phyloP scores from a whole-genome alignment of 2,888 invertebrate species.

The Coelinius sp. region DNA sequence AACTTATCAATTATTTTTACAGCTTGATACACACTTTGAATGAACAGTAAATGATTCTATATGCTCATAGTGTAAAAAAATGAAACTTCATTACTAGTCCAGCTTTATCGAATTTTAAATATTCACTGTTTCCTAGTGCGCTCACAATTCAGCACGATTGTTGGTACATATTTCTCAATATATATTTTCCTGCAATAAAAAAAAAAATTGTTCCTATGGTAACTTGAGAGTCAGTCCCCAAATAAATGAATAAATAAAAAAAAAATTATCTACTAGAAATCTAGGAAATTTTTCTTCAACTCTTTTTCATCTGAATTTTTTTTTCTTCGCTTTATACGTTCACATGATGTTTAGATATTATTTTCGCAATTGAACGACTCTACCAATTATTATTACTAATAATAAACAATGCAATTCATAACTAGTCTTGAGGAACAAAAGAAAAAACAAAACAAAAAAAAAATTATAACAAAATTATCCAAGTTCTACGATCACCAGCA shows the following conservation, averaged over 20 bases:
- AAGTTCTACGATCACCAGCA: constrained; percentile 33
- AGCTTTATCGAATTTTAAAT: background rate
- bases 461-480: background rate
- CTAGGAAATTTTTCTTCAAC: constrained; percentile 25
- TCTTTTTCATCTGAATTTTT: constrained; percentile 23
- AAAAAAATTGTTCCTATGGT: constrained; percentile 35
- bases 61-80: constrained; percentile 10
- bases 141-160: constrained; percentile 17
- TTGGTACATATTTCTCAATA: constrained; percentile 12
- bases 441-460: constrained; percentile 38
- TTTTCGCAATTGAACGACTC: constrained; percentile 20
- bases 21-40: background rate
- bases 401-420: constrained; percentile 50
- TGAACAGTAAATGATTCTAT: background rate
- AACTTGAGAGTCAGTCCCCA: constrained; percentile 58
- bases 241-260: constrained; percentile 62
- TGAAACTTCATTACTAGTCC: background rate
- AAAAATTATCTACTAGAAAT: constrained; percentile 45
- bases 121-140: background rate
- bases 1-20: background rate
- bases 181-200: constrained; percentile 12
- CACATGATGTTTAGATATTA: constrained; percentile 28
- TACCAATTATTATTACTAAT: constrained; percentile 32
- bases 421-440: constrained; percentile 35
- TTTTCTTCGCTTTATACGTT: constrained; percentile 12